These are phyloP conservation scores for Lepeophtheirus salmonis DNA, from an alignment of 1,140 invertebrate species.

Conservation along the genomic window DNA sequence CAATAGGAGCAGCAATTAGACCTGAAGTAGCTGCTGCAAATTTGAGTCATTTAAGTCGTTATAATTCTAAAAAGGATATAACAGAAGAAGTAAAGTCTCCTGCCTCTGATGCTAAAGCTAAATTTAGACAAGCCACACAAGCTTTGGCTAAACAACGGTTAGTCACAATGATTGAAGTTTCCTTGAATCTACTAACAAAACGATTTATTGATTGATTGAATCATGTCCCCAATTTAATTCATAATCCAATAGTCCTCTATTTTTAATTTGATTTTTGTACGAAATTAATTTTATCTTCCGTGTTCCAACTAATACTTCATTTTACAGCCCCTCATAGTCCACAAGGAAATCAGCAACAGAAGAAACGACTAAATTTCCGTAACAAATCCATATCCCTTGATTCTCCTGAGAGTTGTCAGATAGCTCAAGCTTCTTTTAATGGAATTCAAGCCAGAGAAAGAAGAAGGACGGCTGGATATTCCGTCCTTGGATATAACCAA, in stretches of 20 bases:
- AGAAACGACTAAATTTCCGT: slow-evolving; percentile 60
- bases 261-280: neutral
- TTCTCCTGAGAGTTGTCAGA: slow-evolving; percentile 47
- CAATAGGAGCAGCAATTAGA: neutral
- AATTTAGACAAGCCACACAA: neutral
- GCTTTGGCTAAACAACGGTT: neutral
- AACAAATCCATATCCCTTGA: slow-evolving; percentile 95
- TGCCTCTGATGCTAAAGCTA: neutral
- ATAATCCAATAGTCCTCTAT: neutral
- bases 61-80: neutral
- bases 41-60: neutral
- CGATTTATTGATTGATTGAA: too few relatives aligned
- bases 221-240: too few relatives aligned
- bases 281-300: neutral
- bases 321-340: slow-evolving; percentile 76
- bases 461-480: neutral
- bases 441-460: slow-evolving; percentile 25
- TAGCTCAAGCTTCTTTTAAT: slow-evolving; percentile 30
- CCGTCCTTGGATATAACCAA: slow-evolving; percentile 2
- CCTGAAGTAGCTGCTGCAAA: neutral
- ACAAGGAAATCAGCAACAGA: slow-evolving; percentile 46
- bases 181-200: too few relatives aligned
- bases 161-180: neutral
- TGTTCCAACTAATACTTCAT: neutral
- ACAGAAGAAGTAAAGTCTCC: neutral